These are phyloP conservation scores for Montipora efflorescens DNA, from an alignment of 64 coral and sea anemone genomes.

Conservation along the genomic window DNA sequence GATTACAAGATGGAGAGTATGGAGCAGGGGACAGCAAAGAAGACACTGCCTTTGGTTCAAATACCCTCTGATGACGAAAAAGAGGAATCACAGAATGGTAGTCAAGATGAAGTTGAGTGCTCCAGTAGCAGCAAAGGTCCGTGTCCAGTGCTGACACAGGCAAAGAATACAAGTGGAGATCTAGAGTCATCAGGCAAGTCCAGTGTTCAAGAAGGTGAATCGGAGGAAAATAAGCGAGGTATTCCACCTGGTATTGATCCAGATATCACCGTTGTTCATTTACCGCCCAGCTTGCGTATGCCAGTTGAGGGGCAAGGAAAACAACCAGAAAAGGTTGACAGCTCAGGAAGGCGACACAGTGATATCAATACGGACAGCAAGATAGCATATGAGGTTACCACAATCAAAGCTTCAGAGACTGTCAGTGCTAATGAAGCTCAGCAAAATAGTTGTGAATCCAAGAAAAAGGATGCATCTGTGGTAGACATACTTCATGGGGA, in stretches of 20 bases:
- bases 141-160: not conserved
- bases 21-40: not conserved
- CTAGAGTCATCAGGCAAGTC: not conserved
- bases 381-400: not conserved
- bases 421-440: not conserved
- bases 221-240: not conserved
- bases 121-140: not conserved
- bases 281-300: conserved; percentile 4
- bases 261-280: conserved; percentile 39
- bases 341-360: not conserved
- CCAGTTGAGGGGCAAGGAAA: not conserved
- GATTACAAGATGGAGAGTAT: not conserved
- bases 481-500: not conserved
- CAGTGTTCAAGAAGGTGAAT: not conserved
- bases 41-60: not conserved
- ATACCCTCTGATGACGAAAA: conserved; percentile 29
- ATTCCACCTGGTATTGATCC: conserved; percentile 42
- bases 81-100: not conserved
- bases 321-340: not conserved
- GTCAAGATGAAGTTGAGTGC: not conserved
- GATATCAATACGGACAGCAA: not conserved
- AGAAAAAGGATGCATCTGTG: not conserved
- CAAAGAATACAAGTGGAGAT: not conserved
- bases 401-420: not conserved
- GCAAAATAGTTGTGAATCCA: not conserved